A percentile compares a stretch with the other conserved stretches of the same genome.
Evolutionary conservation across 2,113 vertebrate genomes (phyloP).

Genomic region (Rhinogobius similis): DNA sequence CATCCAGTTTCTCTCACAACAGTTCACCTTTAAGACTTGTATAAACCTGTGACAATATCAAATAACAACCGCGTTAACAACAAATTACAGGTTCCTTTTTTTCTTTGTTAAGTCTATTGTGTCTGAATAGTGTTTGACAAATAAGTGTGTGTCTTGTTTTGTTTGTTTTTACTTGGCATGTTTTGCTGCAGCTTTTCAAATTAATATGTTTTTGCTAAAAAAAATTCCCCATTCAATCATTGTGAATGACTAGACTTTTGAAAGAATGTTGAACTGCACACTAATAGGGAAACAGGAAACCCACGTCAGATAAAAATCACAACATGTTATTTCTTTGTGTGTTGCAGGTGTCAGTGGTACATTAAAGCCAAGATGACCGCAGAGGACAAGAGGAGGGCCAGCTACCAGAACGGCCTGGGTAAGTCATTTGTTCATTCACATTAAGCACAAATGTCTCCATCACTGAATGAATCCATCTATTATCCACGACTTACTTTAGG

Average conservation of each 20-base stretch:
- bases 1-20: neutral
- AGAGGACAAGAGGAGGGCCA: conserved; percentile 89
- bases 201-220: too few species aligned
- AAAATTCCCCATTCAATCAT: too few species aligned
- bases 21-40: neutral
- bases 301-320: too few species aligned
- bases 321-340: conserved; percentile 40
- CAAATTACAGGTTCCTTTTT: neutral
- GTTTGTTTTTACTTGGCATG: too few species aligned
- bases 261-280: too few species aligned
- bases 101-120: neutral
- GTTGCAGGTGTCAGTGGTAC: conserved; percentile 92
- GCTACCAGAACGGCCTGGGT: conserved; percentile 88
- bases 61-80: neutral
- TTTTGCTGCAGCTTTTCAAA: too few species aligned
- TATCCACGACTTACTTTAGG: neutral
- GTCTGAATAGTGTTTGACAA: too few species aligned
- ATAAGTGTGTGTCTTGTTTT: too few species aligned
- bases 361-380: conserved; percentile 97
- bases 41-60: conserved; percentile 1
- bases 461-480: neutral
- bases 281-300: too few species aligned
- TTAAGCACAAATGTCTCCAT: neutral
- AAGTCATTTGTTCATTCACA: conserved; percentile 58
- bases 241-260: too few species aligned